Evolutionary conservation across 2,888 invertebrate genomes (phyloP).

Genomic region (Prenolepis imparis): DNA sequence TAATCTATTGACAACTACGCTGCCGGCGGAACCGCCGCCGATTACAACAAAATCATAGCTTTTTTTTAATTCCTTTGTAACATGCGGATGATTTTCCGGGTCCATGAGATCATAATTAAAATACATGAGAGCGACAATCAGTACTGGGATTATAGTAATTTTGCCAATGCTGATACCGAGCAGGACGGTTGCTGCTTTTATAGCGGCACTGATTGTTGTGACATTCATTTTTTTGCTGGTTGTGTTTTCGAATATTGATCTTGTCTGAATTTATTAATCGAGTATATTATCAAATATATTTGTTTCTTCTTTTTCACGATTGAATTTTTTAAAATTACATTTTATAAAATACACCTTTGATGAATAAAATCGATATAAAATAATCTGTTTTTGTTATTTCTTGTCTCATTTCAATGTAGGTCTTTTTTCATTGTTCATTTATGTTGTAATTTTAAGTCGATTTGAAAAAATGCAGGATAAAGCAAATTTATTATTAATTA

Average conservation of each 20-base stretch:
- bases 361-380: not conserved
- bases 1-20: constrained; percentile 93
- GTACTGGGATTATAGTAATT: constrained; percentile 90
- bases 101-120: constrained; percentile 95
- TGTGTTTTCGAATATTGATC: not conserved
- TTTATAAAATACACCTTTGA: not conserved
- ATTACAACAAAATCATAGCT: constrained; percentile 94
- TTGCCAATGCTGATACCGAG: constrained; percentile 90
- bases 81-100: constrained; percentile 92
- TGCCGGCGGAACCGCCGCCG: constrained; percentile 95
- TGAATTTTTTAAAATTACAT: not conserved
- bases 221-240: constrained; percentile 81
- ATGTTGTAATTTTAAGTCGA: not conserved
- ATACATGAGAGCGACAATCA: constrained; percentile 92
- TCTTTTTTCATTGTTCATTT: not conserved
- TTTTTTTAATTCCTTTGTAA: constrained; percentile 89
- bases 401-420: not conserved
- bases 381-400: not conserved
- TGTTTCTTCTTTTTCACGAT: not conserved
- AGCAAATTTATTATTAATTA: not conserved
- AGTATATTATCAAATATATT: not conserved
- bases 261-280: not conserved
- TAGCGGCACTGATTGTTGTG: constrained; percentile 88
- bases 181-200: constrained; percentile 91
- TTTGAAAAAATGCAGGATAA: not conserved